Evolutionary conservation across 2,888 invertebrate species (phyloP).

Genomic region (Emmelina monodactyla): DNA sequence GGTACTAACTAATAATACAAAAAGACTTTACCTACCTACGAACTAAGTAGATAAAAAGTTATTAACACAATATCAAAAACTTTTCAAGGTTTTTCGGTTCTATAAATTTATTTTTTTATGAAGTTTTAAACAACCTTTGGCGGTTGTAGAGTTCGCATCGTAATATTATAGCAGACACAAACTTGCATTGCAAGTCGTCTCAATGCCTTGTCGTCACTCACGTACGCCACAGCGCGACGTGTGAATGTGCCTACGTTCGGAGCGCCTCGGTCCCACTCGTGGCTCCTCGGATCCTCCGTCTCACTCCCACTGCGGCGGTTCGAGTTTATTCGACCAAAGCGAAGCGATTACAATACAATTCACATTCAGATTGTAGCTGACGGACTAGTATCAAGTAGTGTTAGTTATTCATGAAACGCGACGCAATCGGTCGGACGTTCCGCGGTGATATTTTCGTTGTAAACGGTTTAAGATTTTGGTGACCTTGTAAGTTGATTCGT

Average conservation of each 20-base stretch:
- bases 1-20: no score
- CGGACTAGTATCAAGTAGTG: conserved; percentile 18
- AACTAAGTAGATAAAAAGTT: no score
- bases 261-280: conserved; percentile 22
- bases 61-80: no score
- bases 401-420: conserved; percentile 21
- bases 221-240: conserved; percentile 11
- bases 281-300: conserved; percentile 15
- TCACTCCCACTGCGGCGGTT: conserved; percentile 17
- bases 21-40: no score
- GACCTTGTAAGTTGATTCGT: conserved; percentile 39
- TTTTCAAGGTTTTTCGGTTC: no score
- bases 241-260: conserved; percentile 16
- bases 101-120: no score
- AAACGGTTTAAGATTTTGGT: conserved; percentile 20
- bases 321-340: conserved; percentile 17
- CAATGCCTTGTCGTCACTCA: no score
- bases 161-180: no score
- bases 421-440: background rate
- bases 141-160: no score
- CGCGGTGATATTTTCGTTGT: background rate
- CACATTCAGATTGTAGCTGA: conserved; percentile 4
- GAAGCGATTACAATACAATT: conserved; percentile 3
- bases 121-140: no score
- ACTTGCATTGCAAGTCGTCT: no score